Base-by-base conservation (phyloP, 2,797 vertebrate genomes). In the Pyrocephalus nanus region DNA sequence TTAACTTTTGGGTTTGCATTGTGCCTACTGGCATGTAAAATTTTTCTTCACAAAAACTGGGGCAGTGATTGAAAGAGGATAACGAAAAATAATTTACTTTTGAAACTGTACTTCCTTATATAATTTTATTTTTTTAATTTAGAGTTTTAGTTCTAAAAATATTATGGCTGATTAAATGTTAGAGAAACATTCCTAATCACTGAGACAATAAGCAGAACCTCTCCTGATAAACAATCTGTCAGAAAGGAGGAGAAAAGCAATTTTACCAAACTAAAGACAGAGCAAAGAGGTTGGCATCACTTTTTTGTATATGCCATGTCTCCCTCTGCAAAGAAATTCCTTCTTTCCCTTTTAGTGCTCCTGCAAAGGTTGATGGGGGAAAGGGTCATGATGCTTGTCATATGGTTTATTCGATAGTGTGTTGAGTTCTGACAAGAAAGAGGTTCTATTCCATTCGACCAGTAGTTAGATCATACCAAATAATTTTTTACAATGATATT, bases 401-500 rank as follows among this genome's bases (percentile, higher is more conserved):
- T 11, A 18, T 26, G 6, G 2, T 55, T 62, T 55, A 10, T 66
- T 54, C 32, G 12, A 19, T 65, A 50, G 4, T 2, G 2, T 76
- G 0, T 48, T 43, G 2, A 57, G 32, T 91, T 87, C 6, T 66
- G 7, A 6, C n/a, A 85, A 62, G 12, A 40, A 18, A 19, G 36
- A 71, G 4, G 2, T 58, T 76, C 27, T 70, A 6, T 48, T 82
- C 21, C 21, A 18, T 42, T 78, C 26, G 25, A 3, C 15, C 20
- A 65, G 17, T 18, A 65, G 11, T 65, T 42, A 65, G 14, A 57
- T 85, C 38, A 51, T 42, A 60, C 2, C 15, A 89, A 93, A 76
- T 71, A 54, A 53, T 77, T 92, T 87, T 83, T 91, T 81, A 53
- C n/a, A 64, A 43, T 32, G 88, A 72, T 8, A 65, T 20, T 61